These are phyloP conservation scores for Drosophila dives DNA, from an alignment of 2,888 invertebrate species.

Conservation along the genomic window DNA sequence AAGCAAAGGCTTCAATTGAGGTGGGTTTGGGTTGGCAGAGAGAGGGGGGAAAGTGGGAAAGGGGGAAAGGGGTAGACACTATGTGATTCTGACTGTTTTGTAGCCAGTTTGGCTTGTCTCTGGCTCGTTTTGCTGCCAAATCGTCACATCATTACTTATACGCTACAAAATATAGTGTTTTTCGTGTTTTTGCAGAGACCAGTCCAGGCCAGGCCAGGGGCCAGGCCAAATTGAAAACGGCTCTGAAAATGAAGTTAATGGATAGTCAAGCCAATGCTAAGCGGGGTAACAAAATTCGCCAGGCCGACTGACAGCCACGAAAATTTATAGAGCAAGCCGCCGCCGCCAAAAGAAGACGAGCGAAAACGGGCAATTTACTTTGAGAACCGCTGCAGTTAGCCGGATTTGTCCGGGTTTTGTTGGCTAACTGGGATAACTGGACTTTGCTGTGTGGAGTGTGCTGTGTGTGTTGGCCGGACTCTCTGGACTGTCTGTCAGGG, in stretches of 20 bases:
- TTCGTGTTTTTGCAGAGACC: conserved; percentile 40
- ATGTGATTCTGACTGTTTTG: conserved; percentile 40
- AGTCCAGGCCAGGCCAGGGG: conserved; percentile 28
- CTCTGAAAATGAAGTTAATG: conserved; percentile 71
- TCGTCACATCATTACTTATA: conserved; percentile 78
- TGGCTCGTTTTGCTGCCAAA: conserved; percentile 68
- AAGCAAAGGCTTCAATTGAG: conserved; percentile 2
- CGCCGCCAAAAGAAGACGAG: conserved; percentile 30
- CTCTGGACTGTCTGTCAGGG: conserved; percentile 21
- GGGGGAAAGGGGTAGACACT: neutral
- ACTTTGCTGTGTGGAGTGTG: neutral
- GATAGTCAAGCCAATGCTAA: conserved; percentile 20
- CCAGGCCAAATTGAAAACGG: conserved; percentile 72
- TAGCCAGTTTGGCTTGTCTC: conserved; percentile 53
- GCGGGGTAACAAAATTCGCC: conserved; percentile 17
- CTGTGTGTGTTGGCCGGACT: neutral
- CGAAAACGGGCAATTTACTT: conserved; percentile 72
- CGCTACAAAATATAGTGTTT: conserved; percentile 68
- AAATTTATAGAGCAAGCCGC: conserved; percentile 64
- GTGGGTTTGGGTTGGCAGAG: neutral
- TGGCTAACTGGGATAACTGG: conserved; percentile 12
- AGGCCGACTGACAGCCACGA: conserved; percentile 55
- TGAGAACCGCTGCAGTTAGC: conserved; percentile 23
- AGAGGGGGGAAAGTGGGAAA: neutral
- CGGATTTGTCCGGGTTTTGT: conserved; percentile 15